These are phyloP conservation scores for Hyposoter dolosus DNA, from an alignment of 2,888 invertebrate genomes.

Conservation along the genomic window DNA sequence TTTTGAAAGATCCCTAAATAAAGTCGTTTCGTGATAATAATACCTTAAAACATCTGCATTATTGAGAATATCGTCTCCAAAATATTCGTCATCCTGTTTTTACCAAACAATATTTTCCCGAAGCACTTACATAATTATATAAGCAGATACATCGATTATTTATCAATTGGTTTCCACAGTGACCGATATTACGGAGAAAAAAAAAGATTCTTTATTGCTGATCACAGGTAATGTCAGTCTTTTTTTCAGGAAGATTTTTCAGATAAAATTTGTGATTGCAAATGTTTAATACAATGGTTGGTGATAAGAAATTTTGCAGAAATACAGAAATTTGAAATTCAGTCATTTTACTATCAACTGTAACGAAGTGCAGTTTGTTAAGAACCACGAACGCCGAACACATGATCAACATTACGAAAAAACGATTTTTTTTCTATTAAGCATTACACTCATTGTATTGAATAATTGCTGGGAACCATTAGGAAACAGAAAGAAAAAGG, in stretches of 20 bases:
- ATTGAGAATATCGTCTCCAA: not conserved
- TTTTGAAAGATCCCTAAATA: no score
- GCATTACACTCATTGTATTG: not conserved
- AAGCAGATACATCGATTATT: not conserved
- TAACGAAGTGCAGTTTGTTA: conserved; percentile 13
- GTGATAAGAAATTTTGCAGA: not conserved
- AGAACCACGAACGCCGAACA: conserved; percentile 11
- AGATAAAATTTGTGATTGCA: not conserved
- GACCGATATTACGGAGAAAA: not conserved
- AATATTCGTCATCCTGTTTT: not conserved
- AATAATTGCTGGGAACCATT: not conserved
- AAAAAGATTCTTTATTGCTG: not conserved
- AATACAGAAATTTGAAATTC: no score
- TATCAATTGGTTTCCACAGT: not conserved
- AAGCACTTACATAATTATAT: not conserved
- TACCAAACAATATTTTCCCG: not conserved
- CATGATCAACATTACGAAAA: not conserved
- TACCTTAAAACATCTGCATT: not conserved
- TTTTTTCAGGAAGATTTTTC: no score
- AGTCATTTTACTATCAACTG: no score
- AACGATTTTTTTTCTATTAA: not conserved
- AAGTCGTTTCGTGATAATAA: no score
- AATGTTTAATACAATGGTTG: not conserved
- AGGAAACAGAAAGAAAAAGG: not conserved
- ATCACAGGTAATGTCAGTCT: not conserved